Evolutionary conservation across 2,888 invertebrate genomes (phyloP), one percentile per base, ranked within the genome.

Genomic region (Drosophila lacicola): DNA sequence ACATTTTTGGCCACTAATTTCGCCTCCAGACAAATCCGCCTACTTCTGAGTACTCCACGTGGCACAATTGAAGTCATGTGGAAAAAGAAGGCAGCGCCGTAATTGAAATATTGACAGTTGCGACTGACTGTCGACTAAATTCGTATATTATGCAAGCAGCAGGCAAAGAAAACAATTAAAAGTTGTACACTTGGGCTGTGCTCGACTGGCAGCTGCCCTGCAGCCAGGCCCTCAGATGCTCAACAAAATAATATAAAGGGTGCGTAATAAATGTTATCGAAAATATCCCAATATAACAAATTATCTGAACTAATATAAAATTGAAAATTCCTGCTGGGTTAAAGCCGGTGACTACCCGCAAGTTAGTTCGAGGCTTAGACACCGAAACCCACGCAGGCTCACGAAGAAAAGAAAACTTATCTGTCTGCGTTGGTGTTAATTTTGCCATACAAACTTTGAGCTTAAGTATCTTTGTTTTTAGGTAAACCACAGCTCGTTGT

Each of bases 1-100:
- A 44, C 84, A 84, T 81, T 76, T 81, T 65, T 69, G 79, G 82
- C 88, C 89, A 89, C 89, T 89, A 84, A 84, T 84, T 84, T 78
- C 44, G 87, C 85, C 88, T 65, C 47, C 62, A 84, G 88, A 63
- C 82, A 86, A 70, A 49, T 53, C 57, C 88, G 88, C 82, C 82
- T 64, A 88, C 81, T 75, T 60, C 10, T 2, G 3, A 46, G 70
- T 33, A 56, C 65, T 68, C 53, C 25, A 37, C 53, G 36, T 1
- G 34, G 29, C 41, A 2, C 11, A 6, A 25, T 37, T 39, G 39
- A 14, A 6, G 47, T 34, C 45, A 46, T 36, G 39, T 44, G 62
- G 62, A 63, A 56, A 56, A 34, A 42, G 19, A 42, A 51, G 42
- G 36, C 58, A 19, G 50, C 33, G 44, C 55, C 58, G 62, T 73